Evolutionary conservation across 2,888 invertebrate genomes (phyloP).

Genomic region (Chrysina gloriosa): DNA sequence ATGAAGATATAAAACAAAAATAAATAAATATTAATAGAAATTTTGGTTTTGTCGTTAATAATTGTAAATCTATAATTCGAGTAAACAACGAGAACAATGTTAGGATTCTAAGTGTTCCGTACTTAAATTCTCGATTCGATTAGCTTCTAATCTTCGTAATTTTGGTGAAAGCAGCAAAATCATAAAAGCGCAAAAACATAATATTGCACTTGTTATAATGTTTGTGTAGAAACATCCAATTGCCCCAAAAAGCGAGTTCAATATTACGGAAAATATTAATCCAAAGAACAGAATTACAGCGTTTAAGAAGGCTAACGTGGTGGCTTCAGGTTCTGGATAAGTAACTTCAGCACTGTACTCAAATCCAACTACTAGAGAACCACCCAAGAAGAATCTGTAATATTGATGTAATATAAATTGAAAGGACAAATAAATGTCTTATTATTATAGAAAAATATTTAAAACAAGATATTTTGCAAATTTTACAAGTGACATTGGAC

Average conservation of each 20-base stretch:
- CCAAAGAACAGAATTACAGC: slow-evolving; percentile 68
- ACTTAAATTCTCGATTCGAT: not conserved
- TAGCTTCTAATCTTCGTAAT: slow-evolving; percentile 20
- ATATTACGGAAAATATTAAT: slow-evolving; percentile 51
- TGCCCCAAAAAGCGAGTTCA: slow-evolving; percentile 49
- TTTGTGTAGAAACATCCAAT: slow-evolving; percentile 51
- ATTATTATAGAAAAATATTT: too few relatives aligned
- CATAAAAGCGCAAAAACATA: slow-evolving; percentile 8
- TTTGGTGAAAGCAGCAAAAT: slow-evolving; percentile 12
- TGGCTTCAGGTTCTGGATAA: slow-evolving; percentile 95
- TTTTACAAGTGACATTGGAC: too few relatives aligned
- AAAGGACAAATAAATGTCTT: too few relatives aligned
- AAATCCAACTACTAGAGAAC: slow-evolving; percentile 94
- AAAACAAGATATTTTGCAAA: too few relatives aligned
- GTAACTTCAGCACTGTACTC: slow-evolving; percentile 96
- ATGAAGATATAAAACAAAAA: too few relatives aligned
- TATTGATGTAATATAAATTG: too few relatives aligned
- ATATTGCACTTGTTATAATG: slow-evolving; percentile 43
- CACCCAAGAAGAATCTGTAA: slow-evolving; percentile 95
- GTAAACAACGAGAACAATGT: too few relatives aligned
- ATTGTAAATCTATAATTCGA: too few relatives aligned
- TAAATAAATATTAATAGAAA: too few relatives aligned
- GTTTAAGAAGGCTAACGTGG: slow-evolving; percentile 91
- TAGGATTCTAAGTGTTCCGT: too few relatives aligned
- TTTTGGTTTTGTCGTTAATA: too few relatives aligned